A percentile compares a stretch with the other conserved stretches of the same genome.
phyloP scores from a whole-genome alignment of 2,888 invertebrate species.

The Anoplius nigerrimus region DNA sequence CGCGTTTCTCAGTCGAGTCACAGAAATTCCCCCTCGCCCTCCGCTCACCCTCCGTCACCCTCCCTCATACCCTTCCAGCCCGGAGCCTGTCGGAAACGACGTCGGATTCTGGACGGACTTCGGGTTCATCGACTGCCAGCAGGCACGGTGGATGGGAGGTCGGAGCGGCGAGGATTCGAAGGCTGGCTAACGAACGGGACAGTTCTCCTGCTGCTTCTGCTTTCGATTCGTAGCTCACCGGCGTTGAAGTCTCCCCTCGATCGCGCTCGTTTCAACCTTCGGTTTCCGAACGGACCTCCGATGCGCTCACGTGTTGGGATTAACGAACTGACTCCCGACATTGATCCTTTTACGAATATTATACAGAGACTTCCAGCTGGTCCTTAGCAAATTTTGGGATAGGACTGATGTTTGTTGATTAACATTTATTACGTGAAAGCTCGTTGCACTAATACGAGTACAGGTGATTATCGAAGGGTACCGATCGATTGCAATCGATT shows the following conservation, averaged over 20 bases:
- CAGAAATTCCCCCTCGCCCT: background rate
- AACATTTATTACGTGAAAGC: too few relatives aligned
- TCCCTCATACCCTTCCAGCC: too few relatives aligned
- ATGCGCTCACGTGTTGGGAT: too few relatives aligned
- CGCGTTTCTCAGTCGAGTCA: conserved; percentile 15
- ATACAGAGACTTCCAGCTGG: too few relatives aligned
- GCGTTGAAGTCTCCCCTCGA: conserved; percentile 54
- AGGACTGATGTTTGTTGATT: too few relatives aligned
- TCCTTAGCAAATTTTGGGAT: too few relatives aligned
- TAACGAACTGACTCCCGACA: too few relatives aligned
- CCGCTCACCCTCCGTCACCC: too few relatives aligned
- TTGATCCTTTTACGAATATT: too few relatives aligned
- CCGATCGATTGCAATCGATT: too few relatives aligned
- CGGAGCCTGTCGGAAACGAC: background rate
- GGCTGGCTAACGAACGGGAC: background rate
- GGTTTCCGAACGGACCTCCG: background rate
- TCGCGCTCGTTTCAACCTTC: conserved; percentile 30
- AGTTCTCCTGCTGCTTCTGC: conserved; percentile 37
- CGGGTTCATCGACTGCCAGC: background rate
- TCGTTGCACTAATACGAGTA: too few relatives aligned
- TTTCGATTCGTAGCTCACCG: conserved; percentile 54
- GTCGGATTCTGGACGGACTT: background rate
- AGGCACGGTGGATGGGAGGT: background rate
- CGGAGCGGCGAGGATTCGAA: background rate
- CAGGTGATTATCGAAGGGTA: too few relatives aligned